Evolutionary conservation across 2,113 vertebrate species (phyloP).

Genomic region (Perca fluviatilis): DNA sequence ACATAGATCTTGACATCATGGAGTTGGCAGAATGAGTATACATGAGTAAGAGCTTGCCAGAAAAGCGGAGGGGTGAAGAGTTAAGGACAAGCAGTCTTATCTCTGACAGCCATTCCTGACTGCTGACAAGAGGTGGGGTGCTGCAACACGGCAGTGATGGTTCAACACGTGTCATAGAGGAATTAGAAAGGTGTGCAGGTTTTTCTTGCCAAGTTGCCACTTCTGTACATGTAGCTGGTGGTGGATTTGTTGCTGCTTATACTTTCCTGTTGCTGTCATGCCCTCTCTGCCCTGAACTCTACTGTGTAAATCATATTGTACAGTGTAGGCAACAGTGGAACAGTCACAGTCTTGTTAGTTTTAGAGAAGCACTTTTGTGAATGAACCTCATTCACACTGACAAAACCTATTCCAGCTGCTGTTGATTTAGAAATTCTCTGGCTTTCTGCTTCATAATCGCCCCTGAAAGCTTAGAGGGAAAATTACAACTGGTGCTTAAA

Average conservation of each 20-base stretch:
- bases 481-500: slow-evolving; percentile 53
- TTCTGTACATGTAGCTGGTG: background rate
- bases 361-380: slow-evolving; percentile 40
- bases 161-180: slow-evolving; percentile 25
- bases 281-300: slow-evolving; percentile 4
- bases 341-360: slow-evolving; percentile 43
- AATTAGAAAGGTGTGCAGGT: slow-evolving; percentile 20
- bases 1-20: slow-evolving; percentile 51
- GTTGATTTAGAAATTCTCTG: slow-evolving; percentile 52
- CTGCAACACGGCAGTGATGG: background rate
- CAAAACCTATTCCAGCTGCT: slow-evolving; percentile 58
- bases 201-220: slow-evolving; percentile 5
- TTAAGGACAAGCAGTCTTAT: slow-evolving; percentile 71
- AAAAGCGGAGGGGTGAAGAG: slow-evolving; percentile 38
- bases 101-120: slow-evolving; percentile 60
- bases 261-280: slow-evolving; percentile 22
- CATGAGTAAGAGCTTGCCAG: slow-evolving; percentile 25
- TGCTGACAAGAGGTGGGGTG: slow-evolving; percentile 45
- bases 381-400: slow-evolving; percentile 56
- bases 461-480: slow-evolving; percentile 44
- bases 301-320: slow-evolving; percentile 31
- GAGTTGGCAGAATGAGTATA: slow-evolving; percentile 40
- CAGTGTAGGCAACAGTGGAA: slow-evolving; percentile 19
- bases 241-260: slow-evolving; percentile 25
- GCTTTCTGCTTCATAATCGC: slow-evolving; percentile 52